Evolutionary conservation across 2,113 vertebrate species (phyloP), one percentile per base, ranked within the genome.

Genomic region (Trogon melanurus): DNA sequence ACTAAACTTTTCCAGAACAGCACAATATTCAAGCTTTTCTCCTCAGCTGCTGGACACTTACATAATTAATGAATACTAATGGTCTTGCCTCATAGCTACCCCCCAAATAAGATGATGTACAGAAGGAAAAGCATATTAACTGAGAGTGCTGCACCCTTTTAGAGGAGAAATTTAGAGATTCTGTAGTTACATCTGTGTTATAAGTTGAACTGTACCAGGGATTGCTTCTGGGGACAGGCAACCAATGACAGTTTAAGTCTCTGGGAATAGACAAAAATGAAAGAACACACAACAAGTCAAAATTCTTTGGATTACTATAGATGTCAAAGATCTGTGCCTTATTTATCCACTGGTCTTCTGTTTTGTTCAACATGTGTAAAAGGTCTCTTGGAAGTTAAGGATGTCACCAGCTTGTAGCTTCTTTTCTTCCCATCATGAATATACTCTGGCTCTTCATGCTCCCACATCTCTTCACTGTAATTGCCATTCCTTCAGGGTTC

Each of bases 81-180:
- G 38, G 4, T 71, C 36, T 34, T 29, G 53, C 7, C n/a, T 73
- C 17, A 51, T 38, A 60, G 4, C 5, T 57, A 23, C 34, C 9
- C 20, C 22, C 7, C 22, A 44, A 56, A 80, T 29, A 88, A 36
- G 16, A 21, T 65, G 8, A 71, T 23, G 56, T 41, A 41, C 41
- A 47, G 25, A 54, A 56, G 19, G 6, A 60, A 72, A 84, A 81
- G 2, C 9, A 14, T 65, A 48, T 29, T 30, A 79, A 56, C 29
- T 51, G 27, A 45, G 17, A 18, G 6, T n/a, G 13, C 5, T 76
- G 32, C 13, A 36, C 4, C 22, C 2, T 2, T 7, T 1, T 11
- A 58, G 22, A 60, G n/a, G 21, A 53, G 8, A 14, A 62, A 30
- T 62, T 65, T 23, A 74, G 30, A 70, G 10, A 41, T 67, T 75